phyloP scores from a whole-genome alignment of 2,888 invertebrate genomes.

The Diaphora mendica region DNA sequence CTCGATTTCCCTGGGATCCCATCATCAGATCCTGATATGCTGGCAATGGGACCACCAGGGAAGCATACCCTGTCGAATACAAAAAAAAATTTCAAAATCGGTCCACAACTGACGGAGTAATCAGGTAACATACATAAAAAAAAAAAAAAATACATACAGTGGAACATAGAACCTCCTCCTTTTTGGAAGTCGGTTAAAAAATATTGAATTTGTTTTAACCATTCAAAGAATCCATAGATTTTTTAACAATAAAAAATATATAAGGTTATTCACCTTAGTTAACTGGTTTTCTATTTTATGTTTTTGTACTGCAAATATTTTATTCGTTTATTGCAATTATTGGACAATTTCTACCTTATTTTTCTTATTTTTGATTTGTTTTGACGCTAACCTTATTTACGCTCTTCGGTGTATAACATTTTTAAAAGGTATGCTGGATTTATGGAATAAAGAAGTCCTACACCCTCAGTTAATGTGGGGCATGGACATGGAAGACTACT shows the following conservation, averaged over 20 bases:
- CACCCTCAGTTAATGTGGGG: not conserved
- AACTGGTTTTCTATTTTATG: slow-evolving; percentile 21
- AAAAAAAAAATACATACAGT: too few species aligned
- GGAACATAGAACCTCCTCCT: too few species aligned
- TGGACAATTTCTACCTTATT: slow-evolving; percentile 5
- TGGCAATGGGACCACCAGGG: too few species aligned
- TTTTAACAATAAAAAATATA: slow-evolving; percentile 8
- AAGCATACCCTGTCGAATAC: too few species aligned
- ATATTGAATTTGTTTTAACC: slow-evolving; percentile 25
- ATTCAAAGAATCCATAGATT: slow-evolving; percentile 31
- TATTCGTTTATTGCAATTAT: not conserved
- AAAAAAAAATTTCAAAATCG: too few species aligned
- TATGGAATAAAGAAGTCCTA: slow-evolving; percentile 31
- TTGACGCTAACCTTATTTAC: slow-evolving; percentile 30
- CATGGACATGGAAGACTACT: not conserved
- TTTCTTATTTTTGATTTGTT: not conserved
- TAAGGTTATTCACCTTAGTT: not conserved
- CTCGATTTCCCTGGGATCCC: too few species aligned
- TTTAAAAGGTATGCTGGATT: slow-evolving; percentile 16
- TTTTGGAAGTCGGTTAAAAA: too few species aligned
- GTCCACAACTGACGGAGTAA: too few species aligned
- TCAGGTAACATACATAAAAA: too few species aligned
- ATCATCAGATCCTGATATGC: too few species aligned
- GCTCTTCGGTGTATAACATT: slow-evolving; percentile 26
- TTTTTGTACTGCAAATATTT: not conserved